A percentile compares a stretch with the other conserved stretches of the same genome.
phyloP scores from a whole-genome alignment of 92 coral and sea anemone genomes.

The Phymanthus crucifer region DNA sequence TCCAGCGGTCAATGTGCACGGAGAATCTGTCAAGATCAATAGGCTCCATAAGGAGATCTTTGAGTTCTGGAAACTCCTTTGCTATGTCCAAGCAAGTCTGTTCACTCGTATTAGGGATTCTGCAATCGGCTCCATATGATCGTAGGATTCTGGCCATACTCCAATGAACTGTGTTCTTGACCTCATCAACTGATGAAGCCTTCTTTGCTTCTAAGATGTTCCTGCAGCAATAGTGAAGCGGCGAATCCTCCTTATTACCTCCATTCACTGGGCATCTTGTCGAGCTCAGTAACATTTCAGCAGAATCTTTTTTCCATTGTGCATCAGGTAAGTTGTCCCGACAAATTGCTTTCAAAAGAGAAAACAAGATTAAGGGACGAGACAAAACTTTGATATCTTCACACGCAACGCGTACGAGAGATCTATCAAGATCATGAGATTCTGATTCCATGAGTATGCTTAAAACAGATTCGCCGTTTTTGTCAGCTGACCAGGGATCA shows the following conservation, averaged over 20 bases:
- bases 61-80: too few relatives aligned
- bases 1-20: too few relatives aligned
- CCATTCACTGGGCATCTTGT: neutral
- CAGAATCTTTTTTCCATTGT: slow-evolving; percentile 8
- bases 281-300: neutral
- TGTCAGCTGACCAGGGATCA: slow-evolving; percentile 18
- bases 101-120: too few relatives aligned
- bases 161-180: neutral
- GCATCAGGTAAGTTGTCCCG: neutral
- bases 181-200: neutral
- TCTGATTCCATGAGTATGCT: slow-evolving; percentile 12
- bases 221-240: slow-evolving; percentile 19
- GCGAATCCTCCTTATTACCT: neutral
- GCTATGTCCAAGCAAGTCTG: too few relatives aligned
- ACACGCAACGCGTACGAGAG: neutral
- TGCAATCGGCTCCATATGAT: too few relatives aligned
- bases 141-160: neutral
- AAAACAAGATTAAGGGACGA: neutral
- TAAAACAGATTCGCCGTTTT: neutral
- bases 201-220: neutral
- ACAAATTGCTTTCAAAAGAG: neutral
- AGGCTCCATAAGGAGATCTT: too few relatives aligned
- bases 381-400: neutral
- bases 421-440: neutral
- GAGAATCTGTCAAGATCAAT: too few relatives aligned